phyloP scores from a whole-genome alignment of 2,113 vertebrate species.

The Pagrus major region DNA sequence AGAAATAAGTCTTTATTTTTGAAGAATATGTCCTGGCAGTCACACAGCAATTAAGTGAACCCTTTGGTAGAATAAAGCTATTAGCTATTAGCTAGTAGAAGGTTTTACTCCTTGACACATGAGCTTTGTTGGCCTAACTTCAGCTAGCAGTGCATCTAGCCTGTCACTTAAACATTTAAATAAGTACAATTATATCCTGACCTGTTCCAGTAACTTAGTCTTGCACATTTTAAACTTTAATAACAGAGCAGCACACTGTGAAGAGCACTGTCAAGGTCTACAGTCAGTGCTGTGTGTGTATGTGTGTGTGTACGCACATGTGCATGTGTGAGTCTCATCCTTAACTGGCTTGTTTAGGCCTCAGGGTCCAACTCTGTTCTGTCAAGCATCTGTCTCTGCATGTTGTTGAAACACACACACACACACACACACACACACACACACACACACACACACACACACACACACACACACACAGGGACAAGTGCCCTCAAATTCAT shows the following conservation, averaged over 20 bases:
- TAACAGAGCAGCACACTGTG: neutral
- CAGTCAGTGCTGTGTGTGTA: neutral
- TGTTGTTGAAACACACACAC: slow-evolving; percentile 36
- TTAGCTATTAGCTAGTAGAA: neutral
- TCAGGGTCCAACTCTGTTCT: slow-evolving; percentile 52
- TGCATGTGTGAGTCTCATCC: neutral
- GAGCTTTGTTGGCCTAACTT: neutral
- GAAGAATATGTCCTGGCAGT: neutral
- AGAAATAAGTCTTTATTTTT: neutral
- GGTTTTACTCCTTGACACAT: neutral
- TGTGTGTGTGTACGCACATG: neutral
- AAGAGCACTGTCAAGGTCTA: neutral
- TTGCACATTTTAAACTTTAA: slow-evolving; percentile 4
- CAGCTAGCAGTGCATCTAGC: neutral
- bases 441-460: slow-evolving; percentile 3
- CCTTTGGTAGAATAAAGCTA: neutral
- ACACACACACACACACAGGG: neutral
- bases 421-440: neutral
- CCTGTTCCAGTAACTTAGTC: neutral
- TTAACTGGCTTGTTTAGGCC: slow-evolving; percentile 53
- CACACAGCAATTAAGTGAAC: neutral
- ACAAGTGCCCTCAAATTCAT: slow-evolving; percentile 4
- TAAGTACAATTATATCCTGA: neutral
- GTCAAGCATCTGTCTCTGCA: slow-evolving; percentile 61
- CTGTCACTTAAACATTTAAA: neutral